A percentile compares a stretch with the other conserved stretches of the same genome.
Evolutionary conservation across 2,113 vertebrate species (phyloP).

Genomic region (Pleuronectes platessa): DNA sequence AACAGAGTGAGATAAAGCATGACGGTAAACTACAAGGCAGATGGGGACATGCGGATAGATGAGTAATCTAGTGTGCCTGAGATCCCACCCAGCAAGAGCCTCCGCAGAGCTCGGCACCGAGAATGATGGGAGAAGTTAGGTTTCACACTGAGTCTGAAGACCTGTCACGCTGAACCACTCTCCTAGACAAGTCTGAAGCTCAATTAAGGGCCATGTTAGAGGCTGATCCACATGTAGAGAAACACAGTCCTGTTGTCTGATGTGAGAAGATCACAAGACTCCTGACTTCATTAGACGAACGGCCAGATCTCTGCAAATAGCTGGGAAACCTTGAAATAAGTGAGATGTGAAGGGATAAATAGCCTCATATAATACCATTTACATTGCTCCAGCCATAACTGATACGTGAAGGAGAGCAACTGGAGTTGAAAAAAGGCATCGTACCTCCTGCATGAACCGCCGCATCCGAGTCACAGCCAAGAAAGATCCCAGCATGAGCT

Average conservation of each 20-base stretch:
- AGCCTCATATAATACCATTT: constrained; percentile 37
- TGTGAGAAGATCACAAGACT: constrained; percentile 12
- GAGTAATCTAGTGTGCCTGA: constrained; percentile 66
- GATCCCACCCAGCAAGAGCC: constrained; percentile 57
- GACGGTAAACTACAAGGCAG: constrained; percentile 58
- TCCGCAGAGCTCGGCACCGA: constrained; percentile 51
- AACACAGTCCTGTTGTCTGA: constrained; percentile 48
- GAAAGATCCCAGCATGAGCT: constrained; percentile 50
- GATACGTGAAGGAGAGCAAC: constrained; percentile 21
- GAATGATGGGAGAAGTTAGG: constrained; percentile 54
- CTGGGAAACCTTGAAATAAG: no score
- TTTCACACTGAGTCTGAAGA: constrained; percentile 53
- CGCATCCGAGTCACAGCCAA: constrained; percentile 35
- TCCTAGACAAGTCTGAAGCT: constrained; percentile 58
- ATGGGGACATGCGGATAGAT: constrained; percentile 67
- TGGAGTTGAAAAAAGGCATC: constrained; percentile 36
- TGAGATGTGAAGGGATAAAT: constrained; percentile 19
- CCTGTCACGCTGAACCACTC: constrained; percentile 59
- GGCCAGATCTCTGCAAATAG: constrained; percentile 3
- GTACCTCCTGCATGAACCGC: constrained; percentile 41
- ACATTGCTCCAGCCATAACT: constrained; percentile 19
- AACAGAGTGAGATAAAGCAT: constrained; percentile 79
- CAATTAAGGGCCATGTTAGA: constrained; percentile 66
- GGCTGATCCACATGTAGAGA: constrained; percentile 37
- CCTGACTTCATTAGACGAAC: constrained; percentile 40